Evolutionary conservation across 2,797 vertebrate genomes (phyloP), one percentile per base, ranked within the genome.

Genomic region (Natrix natrix): DNA sequence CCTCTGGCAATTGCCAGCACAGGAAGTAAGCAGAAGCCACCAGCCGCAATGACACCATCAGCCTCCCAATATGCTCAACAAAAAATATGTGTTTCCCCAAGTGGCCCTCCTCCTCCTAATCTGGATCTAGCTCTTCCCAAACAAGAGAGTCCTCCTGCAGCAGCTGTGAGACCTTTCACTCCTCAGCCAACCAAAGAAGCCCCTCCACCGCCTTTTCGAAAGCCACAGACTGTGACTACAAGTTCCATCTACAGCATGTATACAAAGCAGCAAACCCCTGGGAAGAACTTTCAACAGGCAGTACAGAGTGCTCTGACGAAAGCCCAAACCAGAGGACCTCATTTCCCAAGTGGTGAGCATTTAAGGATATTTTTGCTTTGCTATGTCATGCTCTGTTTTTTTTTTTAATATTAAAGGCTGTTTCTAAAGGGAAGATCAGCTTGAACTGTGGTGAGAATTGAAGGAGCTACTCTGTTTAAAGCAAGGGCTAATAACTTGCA

Each of bases 181-280:
- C 99, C 99, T 0, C 99, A 99, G 94, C 98, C 98, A 0, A 97
- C 98, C 93, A 99, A 99, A 97, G 99, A 99, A 0, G 61, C 96
- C 54, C 98, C 95, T 0, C 96, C 98, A 0, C 97, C 98, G 0
- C 95, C 97, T 0, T 96, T 99, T 96, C 97, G 96, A 88, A 99
- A 99, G 94, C 99, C 99, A 16, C 98, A 98, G 94, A 99, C 98
- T 0, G 97, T 99, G 94, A 98, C 98, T 0, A 96, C 98, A 87
- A 99, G 99, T 96, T 99, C 99, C 54, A 99, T 99, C 95, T 99
- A 99, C 94, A 99, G 98, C 95, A 99, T 99, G 99, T 99, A 99
- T 94, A 99, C 99, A 0, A 98, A 99, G 94, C 96, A 98, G 92
- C 98, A 97, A 69, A 98, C 97, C 1, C 96, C 98, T 0, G 98